Evolutionary conservation across 2,888 invertebrate species (phyloP), one percentile per base, ranked within the genome.

Genomic region (Phlogophora meticulosa): DNA sequence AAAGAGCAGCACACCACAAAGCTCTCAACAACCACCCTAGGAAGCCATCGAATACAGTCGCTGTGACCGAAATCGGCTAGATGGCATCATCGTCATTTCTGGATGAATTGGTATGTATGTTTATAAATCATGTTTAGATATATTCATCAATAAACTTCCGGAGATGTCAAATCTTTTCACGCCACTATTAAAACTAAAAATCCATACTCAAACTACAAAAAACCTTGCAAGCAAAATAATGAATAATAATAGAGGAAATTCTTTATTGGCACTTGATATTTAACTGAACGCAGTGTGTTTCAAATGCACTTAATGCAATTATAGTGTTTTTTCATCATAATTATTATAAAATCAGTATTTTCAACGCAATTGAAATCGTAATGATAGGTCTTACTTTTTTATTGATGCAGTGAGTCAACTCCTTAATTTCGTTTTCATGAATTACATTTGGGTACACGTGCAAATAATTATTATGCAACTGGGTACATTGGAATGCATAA

Each of bases 181-280:
- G 20, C 7, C 20, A 11, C 40, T 48, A 11, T 28, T 20, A 15
- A 22, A 36, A 43, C 13, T 11, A 51, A 38, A 20, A 2, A 17
- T n/a, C 13, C 0, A 38, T 32, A 10, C 4, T 11, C 11, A 22
- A 28, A 34, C 9, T 11, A 9, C 9, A 22, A 45, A 45, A 45
- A 40, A 22, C 13, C n/a, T 1, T 32, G 17, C 13, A 13, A 24
- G n/a, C 28, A 42, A 51, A 53, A 67, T 48, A 45, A 46, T 7
- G 43, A 1, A 42, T 46, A 53, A 73, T 48, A 45, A 46, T 7
- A 48, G 1, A 75, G 66, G 68, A 69, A 70, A 72, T 71, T 71
- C n/a, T 10, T 51, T 64, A 83, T 67, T 74, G 80, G 80, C 80
- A 84, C 86, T 90, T 90, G 90, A 89, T 90, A 91, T 91, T 91